Percentiles rank a stretch among this genome's conserved stretches.
These are phyloP conservation scores for Habrosyne pyritoides DNA, from an alignment of 2,888 invertebrate species.

Conservation along the genomic window DNA sequence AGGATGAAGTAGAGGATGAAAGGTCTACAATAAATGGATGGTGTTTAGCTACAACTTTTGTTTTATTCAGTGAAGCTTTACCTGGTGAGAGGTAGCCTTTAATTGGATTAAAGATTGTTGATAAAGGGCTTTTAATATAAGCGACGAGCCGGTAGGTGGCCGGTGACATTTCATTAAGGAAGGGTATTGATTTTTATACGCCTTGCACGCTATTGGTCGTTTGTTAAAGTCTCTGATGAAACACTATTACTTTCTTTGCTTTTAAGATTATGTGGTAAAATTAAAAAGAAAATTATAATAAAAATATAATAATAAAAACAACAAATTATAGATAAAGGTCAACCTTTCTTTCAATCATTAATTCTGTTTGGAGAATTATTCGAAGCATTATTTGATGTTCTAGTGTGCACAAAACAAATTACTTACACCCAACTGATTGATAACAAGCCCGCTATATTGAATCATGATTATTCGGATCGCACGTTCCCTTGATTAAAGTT, in stretches of 20 bases:
- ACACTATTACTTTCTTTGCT: not conserved
- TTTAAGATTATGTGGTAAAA: too few relatives aligned
- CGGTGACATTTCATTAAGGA: constrained; percentile 70
- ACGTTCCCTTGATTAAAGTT: constrained; percentile 48
- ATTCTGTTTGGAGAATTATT: not conserved
- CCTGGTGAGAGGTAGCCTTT: constrained; percentile 69
- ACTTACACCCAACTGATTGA: not conserved
- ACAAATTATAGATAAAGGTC: too few relatives aligned
- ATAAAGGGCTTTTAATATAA: constrained; percentile 74
- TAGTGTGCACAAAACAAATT: not conserved
- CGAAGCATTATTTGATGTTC: not conserved
- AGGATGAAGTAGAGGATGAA: constrained; percentile 21
- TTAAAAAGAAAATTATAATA: too few relatives aligned
- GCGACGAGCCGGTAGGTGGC: constrained; percentile 42
- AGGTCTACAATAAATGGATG: constrained; percentile 45
- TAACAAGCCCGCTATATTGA: constrained; percentile 23
- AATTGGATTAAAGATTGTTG: constrained; percentile 79
- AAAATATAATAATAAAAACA: too few relatives aligned
- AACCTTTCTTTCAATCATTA: not conserved
- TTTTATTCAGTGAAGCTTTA: constrained; percentile 71
- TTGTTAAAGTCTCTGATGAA: not conserved
- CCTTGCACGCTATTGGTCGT: constrained; percentile 40
- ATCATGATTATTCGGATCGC: constrained; percentile 36
- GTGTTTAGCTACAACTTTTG: constrained; percentile 57
- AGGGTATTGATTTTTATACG: constrained; percentile 60